Conservation (phyloP, 2,113 vertebrate genomes). For the Ascaphus truei region DNA sequence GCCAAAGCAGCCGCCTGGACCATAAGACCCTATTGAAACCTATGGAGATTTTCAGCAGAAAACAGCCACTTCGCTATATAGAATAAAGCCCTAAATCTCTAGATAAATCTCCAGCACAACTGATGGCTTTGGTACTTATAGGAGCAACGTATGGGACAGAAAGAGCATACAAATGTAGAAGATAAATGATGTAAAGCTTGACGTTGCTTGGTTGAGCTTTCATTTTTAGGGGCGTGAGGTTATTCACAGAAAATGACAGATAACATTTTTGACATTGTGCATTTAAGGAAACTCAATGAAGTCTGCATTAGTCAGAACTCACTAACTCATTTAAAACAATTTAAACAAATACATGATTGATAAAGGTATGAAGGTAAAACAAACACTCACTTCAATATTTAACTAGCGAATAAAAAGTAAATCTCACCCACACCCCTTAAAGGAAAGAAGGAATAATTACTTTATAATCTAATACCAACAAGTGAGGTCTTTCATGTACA, state of each 20-base stretch:
- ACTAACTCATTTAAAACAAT: slow-evolving; percentile 13
- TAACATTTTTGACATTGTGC: neutral
- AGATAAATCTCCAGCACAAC: no score
- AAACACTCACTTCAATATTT: slow-evolving; percentile 26
- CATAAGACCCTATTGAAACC: no score
- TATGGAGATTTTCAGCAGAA: no score
- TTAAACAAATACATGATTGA: slow-evolving; percentile 14
- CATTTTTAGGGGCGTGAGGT: neutral
- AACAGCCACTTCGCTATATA: no score
- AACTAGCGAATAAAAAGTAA: slow-evolving; percentile 5
- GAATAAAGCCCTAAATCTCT: no score
- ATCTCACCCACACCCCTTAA: neutral
- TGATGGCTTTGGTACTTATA: no score
- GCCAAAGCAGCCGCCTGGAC: no score
- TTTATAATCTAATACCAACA: slow-evolving; percentile 18
- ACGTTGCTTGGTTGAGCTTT: neutral
- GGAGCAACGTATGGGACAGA: no score
- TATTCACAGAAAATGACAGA: neutral
- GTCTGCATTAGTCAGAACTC: neutral
- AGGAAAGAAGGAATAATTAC: neutral
- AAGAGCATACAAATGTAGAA: neutral
- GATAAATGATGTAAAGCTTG: neutral
- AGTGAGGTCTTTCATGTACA: slow-evolving; percentile 9
- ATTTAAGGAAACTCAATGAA: neutral
- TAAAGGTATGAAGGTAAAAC: neutral